Evolutionary conservation across 2,888 invertebrate species (phyloP).

Genomic region (Anthrax anthrax): DNA sequence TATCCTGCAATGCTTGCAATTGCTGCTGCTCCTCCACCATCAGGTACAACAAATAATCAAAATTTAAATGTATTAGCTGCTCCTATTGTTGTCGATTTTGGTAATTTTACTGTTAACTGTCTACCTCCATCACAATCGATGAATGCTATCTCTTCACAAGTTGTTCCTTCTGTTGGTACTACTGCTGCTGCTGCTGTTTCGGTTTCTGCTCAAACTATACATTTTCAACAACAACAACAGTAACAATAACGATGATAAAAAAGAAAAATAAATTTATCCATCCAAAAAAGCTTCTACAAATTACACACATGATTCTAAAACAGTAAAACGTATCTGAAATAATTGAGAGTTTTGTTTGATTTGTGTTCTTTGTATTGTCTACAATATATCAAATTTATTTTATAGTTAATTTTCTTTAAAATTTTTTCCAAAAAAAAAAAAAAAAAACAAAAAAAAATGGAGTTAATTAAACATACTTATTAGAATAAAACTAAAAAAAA

Average conservation of each 20-base stretch:
- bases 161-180: neutral
- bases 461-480: too few species aligned
- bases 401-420: too few species aligned
- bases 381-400: too few species aligned
- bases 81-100: conserved; percentile 24
- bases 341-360: too few species aligned
- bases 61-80: conserved; percentile 23
- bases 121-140: conserved; percentile 10
- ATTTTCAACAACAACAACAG: neutral
- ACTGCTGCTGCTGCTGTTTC: neutral
- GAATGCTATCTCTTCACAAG: neutral
- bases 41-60: conserved; percentile 12
- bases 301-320: too few species aligned
- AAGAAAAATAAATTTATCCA: too few species aligned
- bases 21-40: conserved; percentile 16
- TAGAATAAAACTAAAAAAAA: too few species aligned
- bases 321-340: too few species aligned
- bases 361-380: too few species aligned
- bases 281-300: too few species aligned
- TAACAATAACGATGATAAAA: neutral
- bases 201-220: neutral
- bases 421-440: too few species aligned
- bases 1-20: conserved; percentile 17
- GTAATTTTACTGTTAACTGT: conserved; percentile 23
- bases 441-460: too few species aligned